phyloP scores from a whole-genome alignment of 2,888 invertebrate genomes.

The Bugula neritina region DNA sequence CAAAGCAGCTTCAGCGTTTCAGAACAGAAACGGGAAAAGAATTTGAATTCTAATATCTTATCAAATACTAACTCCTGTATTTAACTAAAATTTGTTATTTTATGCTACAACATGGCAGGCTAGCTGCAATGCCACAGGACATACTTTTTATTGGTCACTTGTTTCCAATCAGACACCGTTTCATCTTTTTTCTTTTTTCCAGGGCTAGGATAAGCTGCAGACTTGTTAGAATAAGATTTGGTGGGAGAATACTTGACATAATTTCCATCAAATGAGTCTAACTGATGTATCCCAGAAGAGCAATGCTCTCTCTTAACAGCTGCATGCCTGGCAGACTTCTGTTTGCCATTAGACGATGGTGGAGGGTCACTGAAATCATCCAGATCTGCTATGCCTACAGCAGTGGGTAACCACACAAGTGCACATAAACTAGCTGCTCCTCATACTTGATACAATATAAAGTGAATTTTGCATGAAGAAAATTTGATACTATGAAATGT shows the following conservation, averaged over 20 bases:
- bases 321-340: not conserved
- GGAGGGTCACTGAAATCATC: slow-evolving; percentile 50
- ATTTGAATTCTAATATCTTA: no score
- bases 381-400: slow-evolving; percentile 48
- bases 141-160: slow-evolving; percentile 83
- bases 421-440: no score
- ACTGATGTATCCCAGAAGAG: not conserved
- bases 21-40: no score
- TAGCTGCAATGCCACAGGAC: no score
- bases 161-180: slow-evolving; percentile 75
- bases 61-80: no score
- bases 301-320: not conserved
- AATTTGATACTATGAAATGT: no score
- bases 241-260: not conserved
- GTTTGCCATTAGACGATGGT: slow-evolving; percentile 27
- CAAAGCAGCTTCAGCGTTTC: not conserved
- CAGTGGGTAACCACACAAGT: no score
- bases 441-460: no score
- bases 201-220: slow-evolving; percentile 20
- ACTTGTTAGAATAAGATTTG: slow-evolving; percentile 57
- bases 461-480: no score
- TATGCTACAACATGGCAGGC: no score
- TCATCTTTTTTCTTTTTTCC: slow-evolving; percentile 62
- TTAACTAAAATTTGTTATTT: no score
- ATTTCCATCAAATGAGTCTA: slow-evolving; percentile 4